phyloP scores from a whole-genome alignment of 2,888 invertebrate species.

The Ophioninae sp. region DNA sequence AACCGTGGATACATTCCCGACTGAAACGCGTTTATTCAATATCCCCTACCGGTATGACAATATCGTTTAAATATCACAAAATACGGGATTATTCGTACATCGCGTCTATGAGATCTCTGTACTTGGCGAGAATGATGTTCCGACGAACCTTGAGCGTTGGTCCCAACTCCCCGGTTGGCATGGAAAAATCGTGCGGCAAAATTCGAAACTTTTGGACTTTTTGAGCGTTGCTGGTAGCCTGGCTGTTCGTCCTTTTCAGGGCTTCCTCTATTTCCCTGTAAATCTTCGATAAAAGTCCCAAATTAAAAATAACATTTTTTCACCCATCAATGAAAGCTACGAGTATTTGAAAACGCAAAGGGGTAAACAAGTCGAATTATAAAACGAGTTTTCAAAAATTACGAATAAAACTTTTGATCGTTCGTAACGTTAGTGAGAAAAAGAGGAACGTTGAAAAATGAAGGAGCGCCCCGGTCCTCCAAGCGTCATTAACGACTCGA shows the following conservation, averaged over 20 bases:
- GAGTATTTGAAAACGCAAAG: neutral
- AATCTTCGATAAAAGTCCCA: conserved; percentile 80
- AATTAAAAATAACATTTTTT: neutral
- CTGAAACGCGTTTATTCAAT: neutral
- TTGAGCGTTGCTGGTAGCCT: conserved; percentile 93
- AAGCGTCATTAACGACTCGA: too few relatives aligned
- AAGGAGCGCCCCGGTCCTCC: too few relatives aligned
- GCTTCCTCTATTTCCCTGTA: conserved; percentile 89
- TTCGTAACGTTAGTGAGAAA: too few relatives aligned
- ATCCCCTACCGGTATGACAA: neutral
- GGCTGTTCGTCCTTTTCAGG: conserved; percentile 88
- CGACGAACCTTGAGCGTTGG: conserved; percentile 94
- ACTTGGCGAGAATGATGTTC: conserved; percentile 89
- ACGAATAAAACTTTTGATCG: too few relatives aligned
- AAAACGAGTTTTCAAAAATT: too few relatives aligned
- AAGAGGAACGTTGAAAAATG: too few relatives aligned
- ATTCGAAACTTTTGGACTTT: conserved; percentile 93
- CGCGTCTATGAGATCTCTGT: conserved; percentile 89
- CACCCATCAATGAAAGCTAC: neutral
- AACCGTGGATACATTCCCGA: neutral
- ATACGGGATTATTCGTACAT: conserved; percentile 85
- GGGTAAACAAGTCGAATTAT: too few relatives aligned
- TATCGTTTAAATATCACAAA: neutral
- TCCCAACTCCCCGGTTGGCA: conserved; percentile 94
- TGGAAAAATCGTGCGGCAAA: conserved; percentile 92